Conservation (phyloP, 1,140 invertebrate species). For the Rhagoletis pomonella region DNA sequence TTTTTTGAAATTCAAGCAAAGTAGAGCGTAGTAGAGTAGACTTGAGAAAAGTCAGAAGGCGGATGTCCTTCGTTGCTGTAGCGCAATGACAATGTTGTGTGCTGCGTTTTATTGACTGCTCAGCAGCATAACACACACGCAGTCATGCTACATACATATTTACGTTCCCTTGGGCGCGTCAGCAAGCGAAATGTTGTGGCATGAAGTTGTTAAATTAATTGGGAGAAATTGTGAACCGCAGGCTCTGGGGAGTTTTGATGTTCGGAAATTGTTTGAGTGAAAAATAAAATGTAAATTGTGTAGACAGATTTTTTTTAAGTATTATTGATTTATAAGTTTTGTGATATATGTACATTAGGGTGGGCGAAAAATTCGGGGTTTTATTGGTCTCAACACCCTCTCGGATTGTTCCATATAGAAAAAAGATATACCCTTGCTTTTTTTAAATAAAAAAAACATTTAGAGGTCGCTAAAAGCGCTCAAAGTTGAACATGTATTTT, state of each 20-base stretch:
- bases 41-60: neutral
- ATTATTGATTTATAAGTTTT: neutral
- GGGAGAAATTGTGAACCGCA: conserved; percentile 39
- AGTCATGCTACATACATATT: too few species aligned
- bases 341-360: too few species aligned
- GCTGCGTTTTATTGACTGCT: neutral
- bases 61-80: neutral
- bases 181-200: conserved; percentile 45
- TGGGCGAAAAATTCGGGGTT: too few species aligned
- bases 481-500: too few species aligned
- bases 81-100: neutral
- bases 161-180: neutral
- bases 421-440: too few species aligned
- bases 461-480: too few species aligned
- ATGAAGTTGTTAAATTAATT: conserved; percentile 51
- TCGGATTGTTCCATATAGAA: too few species aligned
- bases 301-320: too few species aligned
- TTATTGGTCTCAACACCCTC: too few species aligned
- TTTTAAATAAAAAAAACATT: too few species aligned
- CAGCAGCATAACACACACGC: conserved; percentile 8
- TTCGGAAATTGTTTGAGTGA: neutral
- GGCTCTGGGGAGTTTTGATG: neutral
- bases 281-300: neutral
- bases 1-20: neutral
- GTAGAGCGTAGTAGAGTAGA: neutral